Evolutionary conservation across 2,888 invertebrate genomes (phyloP).

Genomic region (Villa cingulata): DNA sequence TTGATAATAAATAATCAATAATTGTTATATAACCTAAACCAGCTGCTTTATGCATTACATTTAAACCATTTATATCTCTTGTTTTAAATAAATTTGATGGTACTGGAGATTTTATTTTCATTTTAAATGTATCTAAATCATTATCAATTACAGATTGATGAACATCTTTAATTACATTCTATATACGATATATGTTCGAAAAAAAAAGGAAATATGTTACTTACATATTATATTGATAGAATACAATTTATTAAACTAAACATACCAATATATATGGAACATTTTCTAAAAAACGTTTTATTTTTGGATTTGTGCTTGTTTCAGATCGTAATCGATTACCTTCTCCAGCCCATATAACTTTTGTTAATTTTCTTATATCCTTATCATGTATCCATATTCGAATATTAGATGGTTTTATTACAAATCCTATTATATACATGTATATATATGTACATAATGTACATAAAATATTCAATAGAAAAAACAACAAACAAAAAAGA

Average conservation of each 20-base stretch:
- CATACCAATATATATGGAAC: conserved; percentile 84
- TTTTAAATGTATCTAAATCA: conserved; percentile 55
- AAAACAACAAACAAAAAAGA: neutral
- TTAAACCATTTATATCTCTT: conserved; percentile 67
- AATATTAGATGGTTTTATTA: conserved; percentile 75
- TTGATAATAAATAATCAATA: conserved; percentile 55
- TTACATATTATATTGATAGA: neutral
- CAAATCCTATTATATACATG: conserved; percentile 44
- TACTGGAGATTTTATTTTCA: conserved; percentile 51
- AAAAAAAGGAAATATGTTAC: neutral
- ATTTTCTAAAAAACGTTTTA: conserved; percentile 76
- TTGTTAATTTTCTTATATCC: conserved; percentile 72
- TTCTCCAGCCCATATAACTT: conserved; percentile 82
- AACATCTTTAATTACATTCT: conserved; percentile 71
- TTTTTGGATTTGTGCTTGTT: conserved; percentile 69
- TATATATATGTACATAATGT: neutral
- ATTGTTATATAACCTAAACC: conserved; percentile 66
- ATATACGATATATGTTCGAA: conserved; percentile 18
- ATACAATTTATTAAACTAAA: neutral
- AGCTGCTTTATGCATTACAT: conserved; percentile 79
- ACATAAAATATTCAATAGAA: neutral
- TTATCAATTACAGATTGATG: conserved; percentile 67
- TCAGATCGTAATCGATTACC: conserved; percentile 70
- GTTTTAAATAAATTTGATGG: conserved; percentile 58
- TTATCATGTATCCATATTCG: conserved; percentile 92